Evolutionary conservation across 1,140 invertebrate genomes (phyloP).

Genomic region (Cyclargus thomasi): DNA sequence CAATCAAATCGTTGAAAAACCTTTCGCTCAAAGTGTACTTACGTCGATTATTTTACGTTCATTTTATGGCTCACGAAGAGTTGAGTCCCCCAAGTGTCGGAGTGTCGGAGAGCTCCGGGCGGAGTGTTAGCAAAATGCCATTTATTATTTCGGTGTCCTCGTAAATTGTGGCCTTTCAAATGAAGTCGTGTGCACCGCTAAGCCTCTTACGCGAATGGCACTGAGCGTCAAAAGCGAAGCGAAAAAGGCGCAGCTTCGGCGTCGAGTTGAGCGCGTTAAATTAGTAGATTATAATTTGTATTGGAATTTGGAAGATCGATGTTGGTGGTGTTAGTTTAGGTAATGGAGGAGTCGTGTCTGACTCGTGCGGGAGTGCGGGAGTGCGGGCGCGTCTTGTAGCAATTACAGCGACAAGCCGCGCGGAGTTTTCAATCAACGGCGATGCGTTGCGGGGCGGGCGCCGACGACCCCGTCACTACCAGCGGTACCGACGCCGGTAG

Average conservation of each 20-base stretch:
- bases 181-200: slow-evolving; percentile 1
- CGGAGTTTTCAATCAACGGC: slow-evolving; percentile 2
- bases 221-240: background rate
- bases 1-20: slow-evolving; percentile 1
- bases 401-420: slow-evolving; percentile 4
- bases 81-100: no score
- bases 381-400: slow-evolving; percentile 1
- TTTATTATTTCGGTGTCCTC: background rate
- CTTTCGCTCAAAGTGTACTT: background rate
- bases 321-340: background rate
- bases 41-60: background rate
- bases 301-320: background rate
- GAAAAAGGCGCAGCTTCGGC: background rate
- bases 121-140: background rate
- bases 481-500: no score
- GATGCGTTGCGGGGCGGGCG: background rate
- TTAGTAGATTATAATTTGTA: background rate
- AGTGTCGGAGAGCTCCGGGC: background rate
- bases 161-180: slow-evolving; percentile 1
- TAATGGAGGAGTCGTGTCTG: background rate
- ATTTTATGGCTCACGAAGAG: background rate
- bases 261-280: background rate
- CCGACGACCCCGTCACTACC: background rate
- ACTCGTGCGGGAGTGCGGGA: background rate
- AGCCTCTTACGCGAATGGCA: background rate